These are phyloP conservation scores for Panulirus ornatus DNA, from an alignment of 1,140 invertebrate species.

Conservation along the genomic window DNA sequence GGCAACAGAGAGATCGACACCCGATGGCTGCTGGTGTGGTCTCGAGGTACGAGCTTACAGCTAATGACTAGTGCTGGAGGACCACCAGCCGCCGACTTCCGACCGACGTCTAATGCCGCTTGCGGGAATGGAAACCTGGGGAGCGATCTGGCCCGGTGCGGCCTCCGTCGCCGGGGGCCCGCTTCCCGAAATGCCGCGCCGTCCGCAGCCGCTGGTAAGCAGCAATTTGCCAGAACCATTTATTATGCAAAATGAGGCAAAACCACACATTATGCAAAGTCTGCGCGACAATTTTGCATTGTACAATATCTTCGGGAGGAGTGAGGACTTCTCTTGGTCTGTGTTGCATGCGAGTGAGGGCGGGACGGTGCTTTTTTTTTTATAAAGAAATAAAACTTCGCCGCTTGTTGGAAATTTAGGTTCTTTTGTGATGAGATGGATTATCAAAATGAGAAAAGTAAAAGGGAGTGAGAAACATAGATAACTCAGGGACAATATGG, in stretches of 20 bases:
- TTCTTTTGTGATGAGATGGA: too few species aligned
- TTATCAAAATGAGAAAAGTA: too few species aligned
- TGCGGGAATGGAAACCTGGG: constrained; percentile 3
- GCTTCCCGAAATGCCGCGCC: background rate
- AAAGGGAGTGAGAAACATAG: too few species aligned
- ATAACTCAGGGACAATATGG: too few species aligned
- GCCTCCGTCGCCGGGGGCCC: background rate
- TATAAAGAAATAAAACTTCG: too few species aligned
- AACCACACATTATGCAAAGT: constrained; percentile 59
- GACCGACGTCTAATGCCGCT: constrained; percentile 2
- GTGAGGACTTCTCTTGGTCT: background rate
- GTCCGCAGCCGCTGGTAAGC: background rate
- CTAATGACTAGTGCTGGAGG: constrained; percentile 21
- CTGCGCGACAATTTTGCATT: constrained; percentile 42
- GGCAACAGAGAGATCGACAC: background rate
- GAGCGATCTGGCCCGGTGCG: background rate
- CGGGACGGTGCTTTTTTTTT: too few species aligned
- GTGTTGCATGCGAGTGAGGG: too few species aligned
- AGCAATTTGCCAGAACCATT: constrained; percentile 48
- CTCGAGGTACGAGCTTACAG: constrained; percentile 16
- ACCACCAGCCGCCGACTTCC: constrained; percentile 32
- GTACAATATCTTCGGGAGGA: background rate
- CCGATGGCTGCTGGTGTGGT: background rate
- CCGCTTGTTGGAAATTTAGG: too few species aligned
- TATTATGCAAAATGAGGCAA: constrained; percentile 51